phyloP scores from a whole-genome alignment of 2,113 vertebrate species.

The Elgaria multicarinata region DNA sequence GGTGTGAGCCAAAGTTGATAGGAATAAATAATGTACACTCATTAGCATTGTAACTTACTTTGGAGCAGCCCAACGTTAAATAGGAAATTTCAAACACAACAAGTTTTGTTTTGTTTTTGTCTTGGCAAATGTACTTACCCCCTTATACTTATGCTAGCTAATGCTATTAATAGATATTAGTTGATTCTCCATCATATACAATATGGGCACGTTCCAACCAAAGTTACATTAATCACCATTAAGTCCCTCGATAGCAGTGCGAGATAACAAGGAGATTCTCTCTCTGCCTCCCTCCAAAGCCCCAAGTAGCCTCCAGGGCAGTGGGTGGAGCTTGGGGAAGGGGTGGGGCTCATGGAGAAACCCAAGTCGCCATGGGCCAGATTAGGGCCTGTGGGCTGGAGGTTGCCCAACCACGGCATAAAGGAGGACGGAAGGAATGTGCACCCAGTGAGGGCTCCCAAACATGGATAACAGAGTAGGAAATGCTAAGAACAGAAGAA shows the following conservation, averaged over 20 bases:
- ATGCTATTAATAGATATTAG: background rate
- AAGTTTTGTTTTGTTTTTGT: background rate
- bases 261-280: too few species aligned
- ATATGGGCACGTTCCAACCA: background rate
- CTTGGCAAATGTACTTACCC: background rate
- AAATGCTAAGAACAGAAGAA: too few species aligned
- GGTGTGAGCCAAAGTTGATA: constrained; percentile 6
- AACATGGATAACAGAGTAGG: background rate
- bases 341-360: too few species aligned
- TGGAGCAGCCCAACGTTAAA: background rate
- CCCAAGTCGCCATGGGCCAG: too few species aligned
- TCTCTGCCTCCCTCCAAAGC: too few species aligned
- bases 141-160: background rate
- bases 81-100: background rate
- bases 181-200: background rate
- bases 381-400: too few species aligned
- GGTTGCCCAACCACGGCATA: too few species aligned
- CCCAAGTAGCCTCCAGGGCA: too few species aligned
- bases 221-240: background rate
- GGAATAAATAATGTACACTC: background rate
- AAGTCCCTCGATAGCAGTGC: too few species aligned
- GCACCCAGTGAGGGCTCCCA: background rate
- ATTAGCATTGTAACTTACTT: background rate
- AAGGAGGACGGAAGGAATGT: background rate
- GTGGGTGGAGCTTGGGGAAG: too few species aligned